Conservation (phyloP, 2,888 invertebrate species). For the Coenonympha glycerion region DNA sequence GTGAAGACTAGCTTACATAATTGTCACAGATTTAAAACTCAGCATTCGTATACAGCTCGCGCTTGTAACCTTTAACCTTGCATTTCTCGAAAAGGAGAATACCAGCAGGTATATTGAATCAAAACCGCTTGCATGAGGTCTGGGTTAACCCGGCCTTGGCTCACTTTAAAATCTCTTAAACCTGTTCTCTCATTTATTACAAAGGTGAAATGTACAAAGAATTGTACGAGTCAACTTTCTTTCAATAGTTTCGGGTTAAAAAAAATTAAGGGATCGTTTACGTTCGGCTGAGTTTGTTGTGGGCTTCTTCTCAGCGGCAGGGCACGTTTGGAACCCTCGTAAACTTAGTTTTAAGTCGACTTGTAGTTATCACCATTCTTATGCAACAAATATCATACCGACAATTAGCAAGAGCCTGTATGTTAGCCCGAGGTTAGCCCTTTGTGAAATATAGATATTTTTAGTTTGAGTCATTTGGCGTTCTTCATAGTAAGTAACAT, state of each 20-base stretch:
- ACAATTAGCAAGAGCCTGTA: too few relatives aligned
- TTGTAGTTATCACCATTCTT: too few relatives aligned
- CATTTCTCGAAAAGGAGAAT: constrained; percentile 1
- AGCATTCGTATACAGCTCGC: neutral
- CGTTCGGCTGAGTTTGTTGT: too few relatives aligned
- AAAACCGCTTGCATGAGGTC: constrained; percentile 11
- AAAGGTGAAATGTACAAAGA: constrained; percentile 5
- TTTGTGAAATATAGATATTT: too few relatives aligned
- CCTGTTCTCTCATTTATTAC: constrained; percentile 12
- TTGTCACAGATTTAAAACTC: neutral
- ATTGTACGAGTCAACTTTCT: neutral
- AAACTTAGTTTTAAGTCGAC: too few relatives aligned
- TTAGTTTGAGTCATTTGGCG: too few relatives aligned
- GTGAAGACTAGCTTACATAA: neutral
- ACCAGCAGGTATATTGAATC: neutral
- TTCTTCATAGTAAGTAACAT: too few relatives aligned
- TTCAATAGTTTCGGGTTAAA: neutral
- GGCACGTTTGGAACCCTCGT: too few relatives aligned
- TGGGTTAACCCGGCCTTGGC: constrained; percentile 24
- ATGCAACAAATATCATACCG: too few relatives aligned
- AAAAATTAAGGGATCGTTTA: too few relatives aligned
- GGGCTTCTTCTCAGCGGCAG: too few relatives aligned
- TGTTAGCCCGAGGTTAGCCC: too few relatives aligned
- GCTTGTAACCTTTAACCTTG: constrained; percentile 16
- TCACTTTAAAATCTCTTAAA: constrained; percentile 21